Percentiles rank a stretch among this genome's conserved stretches.
These are phyloP conservation scores for Pluvialis apricaria DNA, from an alignment of 2,113 vertebrate species.

Conservation along the genomic window DNA sequence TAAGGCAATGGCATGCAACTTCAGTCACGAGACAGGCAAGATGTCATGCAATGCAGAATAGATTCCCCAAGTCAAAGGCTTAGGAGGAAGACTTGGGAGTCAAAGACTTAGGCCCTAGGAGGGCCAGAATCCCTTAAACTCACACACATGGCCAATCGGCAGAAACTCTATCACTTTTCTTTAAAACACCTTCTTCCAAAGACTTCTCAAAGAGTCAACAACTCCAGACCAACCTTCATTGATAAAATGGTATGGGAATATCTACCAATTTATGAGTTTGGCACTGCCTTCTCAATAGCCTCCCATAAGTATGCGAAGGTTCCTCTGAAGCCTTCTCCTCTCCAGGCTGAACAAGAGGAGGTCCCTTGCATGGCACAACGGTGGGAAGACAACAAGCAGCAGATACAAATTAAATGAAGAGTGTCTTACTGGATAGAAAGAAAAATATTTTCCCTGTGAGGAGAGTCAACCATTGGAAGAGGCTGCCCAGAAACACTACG, in stretches of 20 bases:
- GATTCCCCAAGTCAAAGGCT: not conserved
- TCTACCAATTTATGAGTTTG: not conserved
- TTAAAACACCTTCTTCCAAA: not conserved
- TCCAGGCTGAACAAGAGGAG: not conserved
- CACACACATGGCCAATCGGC: not conserved
- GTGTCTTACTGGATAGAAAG: not conserved
- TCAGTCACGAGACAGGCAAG: not conserved
- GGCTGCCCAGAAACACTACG: not conserved
- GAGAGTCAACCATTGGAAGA: not conserved
- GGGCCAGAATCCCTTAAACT: not conserved
- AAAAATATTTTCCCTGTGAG: not conserved
- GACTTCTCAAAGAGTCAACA: not conserved
- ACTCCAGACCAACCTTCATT: not conserved
- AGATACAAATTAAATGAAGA: not conserved
- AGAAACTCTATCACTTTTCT: accelerated
- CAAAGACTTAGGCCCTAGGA: not conserved
- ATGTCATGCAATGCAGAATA: not conserved
- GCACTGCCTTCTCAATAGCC: not conserved
- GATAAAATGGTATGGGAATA: not conserved
- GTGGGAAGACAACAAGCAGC: not conserved
- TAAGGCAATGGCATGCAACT: not conserved
- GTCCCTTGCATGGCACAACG: not conserved
- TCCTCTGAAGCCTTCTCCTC: not conserved
- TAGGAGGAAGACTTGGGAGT: not conserved
- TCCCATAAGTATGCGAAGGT: accelerated